Evolutionary conservation across 92 coral and sea anemone species (phyloP).

Genomic region (Porites divaricata): DNA sequence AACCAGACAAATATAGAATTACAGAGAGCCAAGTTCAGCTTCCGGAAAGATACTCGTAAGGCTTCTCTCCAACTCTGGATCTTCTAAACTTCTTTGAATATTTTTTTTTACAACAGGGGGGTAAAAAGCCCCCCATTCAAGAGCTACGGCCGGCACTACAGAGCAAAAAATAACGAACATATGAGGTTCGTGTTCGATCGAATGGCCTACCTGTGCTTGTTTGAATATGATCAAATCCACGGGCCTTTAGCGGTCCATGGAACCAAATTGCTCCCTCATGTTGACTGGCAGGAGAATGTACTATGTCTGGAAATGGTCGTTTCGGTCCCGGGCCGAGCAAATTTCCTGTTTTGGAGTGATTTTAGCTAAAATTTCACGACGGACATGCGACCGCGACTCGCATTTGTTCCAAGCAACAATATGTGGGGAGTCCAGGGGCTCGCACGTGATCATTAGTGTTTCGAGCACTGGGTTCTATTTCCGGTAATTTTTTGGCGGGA

Average conservation of each 20-base stretch:
- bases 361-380: constrained; percentile 98
- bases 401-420: constrained; percentile 99
- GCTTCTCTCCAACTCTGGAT: constrained; percentile 46
- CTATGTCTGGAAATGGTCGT: constrained; percentile 78
- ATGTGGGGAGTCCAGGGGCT: constrained; percentile 96
- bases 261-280: constrained; percentile 73
- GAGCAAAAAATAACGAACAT: constrained; percentile 63
- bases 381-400: constrained; percentile 99
- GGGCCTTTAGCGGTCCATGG: constrained; percentile 67
- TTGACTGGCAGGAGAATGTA: constrained; percentile 72
- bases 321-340: constrained; percentile 86
- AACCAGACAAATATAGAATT: constrained; percentile 34
- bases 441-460: constrained; percentile 71
- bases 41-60: constrained; percentile 43
- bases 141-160: constrained; percentile 68
- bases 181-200: constrained; percentile 73
- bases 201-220: constrained; percentile 87
- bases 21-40: background rate
- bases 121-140: constrained; percentile 73
- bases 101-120: constrained; percentile 54
- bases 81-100: constrained; percentile 24
- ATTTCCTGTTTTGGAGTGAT: constrained; percentile 99
- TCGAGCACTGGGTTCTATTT: constrained; percentile 34
- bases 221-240: constrained; percentile 83
- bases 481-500: constrained; percentile 51